Conservation (phyloP, 2,113 vertebrate genomes). For the Cinclus mexicanus region DNA sequence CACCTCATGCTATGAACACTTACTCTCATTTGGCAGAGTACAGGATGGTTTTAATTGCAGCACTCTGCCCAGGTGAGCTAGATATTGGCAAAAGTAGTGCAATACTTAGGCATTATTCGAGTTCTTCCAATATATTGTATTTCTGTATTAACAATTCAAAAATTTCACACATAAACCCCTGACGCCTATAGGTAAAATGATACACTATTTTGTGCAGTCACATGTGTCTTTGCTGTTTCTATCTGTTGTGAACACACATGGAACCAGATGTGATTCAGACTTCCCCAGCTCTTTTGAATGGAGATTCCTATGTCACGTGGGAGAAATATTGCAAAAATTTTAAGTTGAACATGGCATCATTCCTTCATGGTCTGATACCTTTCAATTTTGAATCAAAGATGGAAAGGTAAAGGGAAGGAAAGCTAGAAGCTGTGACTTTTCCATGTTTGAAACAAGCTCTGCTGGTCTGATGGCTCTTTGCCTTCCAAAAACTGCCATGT, state of each 20-base stretch:
- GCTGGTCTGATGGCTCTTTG: background rate
- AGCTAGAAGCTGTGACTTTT: background rate
- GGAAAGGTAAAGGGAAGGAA: background rate
- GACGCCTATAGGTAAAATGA: background rate
- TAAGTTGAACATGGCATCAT: background rate
- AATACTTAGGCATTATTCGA: background rate
- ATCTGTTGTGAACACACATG: background rate
- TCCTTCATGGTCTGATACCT: constrained; percentile 35
- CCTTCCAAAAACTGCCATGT: background rate
- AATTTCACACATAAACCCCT: background rate
- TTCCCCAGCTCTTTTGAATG: background rate
- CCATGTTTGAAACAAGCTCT: background rate
- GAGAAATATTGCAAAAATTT: constrained; percentile 35
- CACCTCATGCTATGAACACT: background rate
- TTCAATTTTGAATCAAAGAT: constrained; percentile 48
- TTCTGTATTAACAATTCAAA: background rate
- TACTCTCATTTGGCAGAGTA: background rate
- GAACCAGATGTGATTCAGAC: background rate
- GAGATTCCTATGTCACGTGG: background rate
- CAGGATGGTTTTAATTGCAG: background rate
- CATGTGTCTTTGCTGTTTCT: background rate
- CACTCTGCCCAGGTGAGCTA: background rate
- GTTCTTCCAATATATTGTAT: background rate
- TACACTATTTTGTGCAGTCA: background rate
- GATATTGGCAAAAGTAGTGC: background rate